Conservation (phyloP, 2,113 vertebrate genomes). For the Ivindomyrus marchei region DNA sequence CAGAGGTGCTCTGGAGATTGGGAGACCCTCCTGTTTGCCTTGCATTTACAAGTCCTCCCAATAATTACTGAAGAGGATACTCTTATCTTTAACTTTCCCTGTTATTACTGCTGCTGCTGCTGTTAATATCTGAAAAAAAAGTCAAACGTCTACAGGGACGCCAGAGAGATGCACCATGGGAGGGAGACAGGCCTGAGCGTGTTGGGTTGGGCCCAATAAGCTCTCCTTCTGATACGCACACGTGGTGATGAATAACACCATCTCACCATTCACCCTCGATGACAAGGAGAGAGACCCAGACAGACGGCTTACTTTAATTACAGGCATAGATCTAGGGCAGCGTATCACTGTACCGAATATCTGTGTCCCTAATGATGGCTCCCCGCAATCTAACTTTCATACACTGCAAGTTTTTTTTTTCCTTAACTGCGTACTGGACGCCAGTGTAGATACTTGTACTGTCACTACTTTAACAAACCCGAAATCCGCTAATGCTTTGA, state of each 20-base stretch:
- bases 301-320: not conserved
- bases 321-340: not conserved
- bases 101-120: not conserved
- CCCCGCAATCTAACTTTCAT: not conserved
- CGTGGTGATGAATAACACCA: not conserved
- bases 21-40: not conserved
- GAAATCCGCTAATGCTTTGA: not conserved
- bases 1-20: not conserved
- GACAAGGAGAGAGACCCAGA: not conserved
- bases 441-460: not conserved
- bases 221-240: not conserved
- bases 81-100: not conserved
- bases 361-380: not conserved
- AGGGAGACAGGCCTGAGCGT: not conserved
- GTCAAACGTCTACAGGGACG: not conserved
- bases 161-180: not conserved
- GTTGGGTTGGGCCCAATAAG: not conserved
- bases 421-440: not conserved
- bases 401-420: not conserved
- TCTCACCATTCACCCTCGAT: not conserved
- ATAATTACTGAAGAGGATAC: not conserved
- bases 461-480: not conserved
- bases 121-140: not conserved
- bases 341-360: not conserved
- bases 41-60: not conserved